phyloP scores from a whole-genome alignment of 2,113 vertebrate species.

The Notechis scutatus region DNA sequence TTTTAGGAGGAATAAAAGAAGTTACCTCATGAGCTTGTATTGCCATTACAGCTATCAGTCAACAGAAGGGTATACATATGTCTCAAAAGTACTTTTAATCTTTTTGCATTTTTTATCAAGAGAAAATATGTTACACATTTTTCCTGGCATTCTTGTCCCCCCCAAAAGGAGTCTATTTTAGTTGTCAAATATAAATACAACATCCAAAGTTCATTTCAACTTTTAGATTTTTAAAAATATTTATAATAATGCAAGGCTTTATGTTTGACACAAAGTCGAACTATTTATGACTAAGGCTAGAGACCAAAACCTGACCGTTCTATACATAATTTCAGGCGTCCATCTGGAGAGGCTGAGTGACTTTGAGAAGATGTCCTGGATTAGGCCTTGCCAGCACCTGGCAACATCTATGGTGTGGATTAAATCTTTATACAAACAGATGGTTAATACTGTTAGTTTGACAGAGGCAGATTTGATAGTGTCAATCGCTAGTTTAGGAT shows the following conservation, averaged over 20 bases:
- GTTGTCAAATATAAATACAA: slow-evolving; percentile 49
- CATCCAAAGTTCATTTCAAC: slow-evolving; percentile 61
- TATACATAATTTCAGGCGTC: not conserved
- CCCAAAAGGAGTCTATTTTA: slow-evolving; percentile 72
- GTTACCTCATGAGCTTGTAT: slow-evolving; percentile 72
- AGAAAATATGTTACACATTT: slow-evolving; percentile 77
- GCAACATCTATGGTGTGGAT: not conserved
- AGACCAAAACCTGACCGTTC: not conserved
- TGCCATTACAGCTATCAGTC: slow-evolving; percentile 76
- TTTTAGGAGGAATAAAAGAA: slow-evolving; percentile 70
- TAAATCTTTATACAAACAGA: not conserved
- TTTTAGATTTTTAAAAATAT: slow-evolving; percentile 47
- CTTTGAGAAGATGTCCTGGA: not conserved
- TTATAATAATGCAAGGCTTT: slow-evolving; percentile 40
- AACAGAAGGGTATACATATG: slow-evolving; percentile 77
- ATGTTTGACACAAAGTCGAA: slow-evolving; percentile 37
- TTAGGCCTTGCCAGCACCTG: not conserved
- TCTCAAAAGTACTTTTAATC: slow-evolving; percentile 74
- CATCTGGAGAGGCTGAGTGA: not conserved
- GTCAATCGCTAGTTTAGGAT: not conserved
- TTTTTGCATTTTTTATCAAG: slow-evolving; percentile 76
- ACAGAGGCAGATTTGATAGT: not conserved
- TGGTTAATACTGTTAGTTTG: not conserved
- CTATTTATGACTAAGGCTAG: slow-evolving; percentile 31
- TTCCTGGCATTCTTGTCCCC: slow-evolving; percentile 58